Conservation (phyloP, 1,140 invertebrate genomes). For the Orius insidiosus region DNA sequence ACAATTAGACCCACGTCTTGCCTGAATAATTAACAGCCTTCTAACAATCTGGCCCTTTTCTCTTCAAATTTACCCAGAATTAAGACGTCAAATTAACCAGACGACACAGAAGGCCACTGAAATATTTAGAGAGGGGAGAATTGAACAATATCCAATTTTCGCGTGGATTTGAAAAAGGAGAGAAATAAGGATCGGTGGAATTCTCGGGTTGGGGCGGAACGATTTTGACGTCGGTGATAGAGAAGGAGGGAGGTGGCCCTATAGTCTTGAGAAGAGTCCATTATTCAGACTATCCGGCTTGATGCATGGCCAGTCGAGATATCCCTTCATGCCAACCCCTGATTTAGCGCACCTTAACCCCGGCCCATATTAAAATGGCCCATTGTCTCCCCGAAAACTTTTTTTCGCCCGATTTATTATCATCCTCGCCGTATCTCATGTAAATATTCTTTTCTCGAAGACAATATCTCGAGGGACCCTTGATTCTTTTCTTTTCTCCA, state of each 20-base stretch:
- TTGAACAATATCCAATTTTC: too few relatives aligned
- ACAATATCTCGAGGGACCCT: constrained; percentile 4
- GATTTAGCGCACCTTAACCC: constrained; percentile 4
- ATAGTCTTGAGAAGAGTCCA: constrained; percentile 7
- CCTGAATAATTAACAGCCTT: constrained; percentile 1
- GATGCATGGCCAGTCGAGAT: constrained; percentile 14
- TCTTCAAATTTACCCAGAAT: too few relatives aligned
- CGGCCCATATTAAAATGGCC: constrained; percentile 9
- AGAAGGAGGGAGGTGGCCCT: too few relatives aligned
- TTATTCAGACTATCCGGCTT: constrained; percentile 16
- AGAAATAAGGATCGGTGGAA: too few relatives aligned
- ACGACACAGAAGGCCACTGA: too few relatives aligned
- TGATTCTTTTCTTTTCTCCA: background rate
- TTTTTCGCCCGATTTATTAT: constrained; percentile 4
- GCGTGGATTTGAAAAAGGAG: too few relatives aligned
- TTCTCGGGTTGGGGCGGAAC: too few relatives aligned
- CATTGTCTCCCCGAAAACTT: constrained; percentile 9
- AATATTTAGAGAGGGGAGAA: too few relatives aligned
- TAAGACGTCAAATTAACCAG: too few relatives aligned
- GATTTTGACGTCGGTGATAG: too few relatives aligned
- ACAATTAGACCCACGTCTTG: background rate
- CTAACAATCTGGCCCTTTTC: too few relatives aligned
- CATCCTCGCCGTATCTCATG: background rate
- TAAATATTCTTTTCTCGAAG: constrained; percentile 1
- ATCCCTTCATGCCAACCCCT: constrained; percentile 1